phyloP scores from a whole-genome alignment of 2,113 vertebrate genomes.

The Hystrix brachyura region DNA sequence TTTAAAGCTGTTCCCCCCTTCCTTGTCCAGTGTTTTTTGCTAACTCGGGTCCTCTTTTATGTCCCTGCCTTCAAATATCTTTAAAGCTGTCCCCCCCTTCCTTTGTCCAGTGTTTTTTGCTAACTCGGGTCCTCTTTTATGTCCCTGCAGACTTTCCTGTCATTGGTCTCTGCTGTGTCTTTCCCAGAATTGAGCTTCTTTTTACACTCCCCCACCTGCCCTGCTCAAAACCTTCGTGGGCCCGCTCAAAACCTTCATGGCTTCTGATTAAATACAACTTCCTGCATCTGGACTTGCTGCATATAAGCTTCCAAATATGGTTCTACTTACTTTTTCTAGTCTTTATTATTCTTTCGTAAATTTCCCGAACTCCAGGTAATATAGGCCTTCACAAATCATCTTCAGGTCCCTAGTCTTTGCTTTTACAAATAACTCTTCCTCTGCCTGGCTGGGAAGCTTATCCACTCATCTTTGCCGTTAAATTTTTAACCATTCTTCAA shows the following conservation, averaged over 20 bases:
- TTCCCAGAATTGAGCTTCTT: neutral
- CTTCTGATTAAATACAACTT: neutral
- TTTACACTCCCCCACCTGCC: neutral
- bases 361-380: neutral
- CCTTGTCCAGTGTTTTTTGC: neutral
- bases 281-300: neutral
- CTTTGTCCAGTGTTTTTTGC: neutral
- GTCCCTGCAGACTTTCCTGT: neutral
- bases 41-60: no score
- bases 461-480: neutral
- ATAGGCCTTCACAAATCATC: neutral
- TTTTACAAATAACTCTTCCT: neutral
- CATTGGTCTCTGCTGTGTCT: neutral
- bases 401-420: neutral
- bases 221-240: neutral
- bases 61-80: neutral
- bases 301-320: neutral
- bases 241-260: neutral
- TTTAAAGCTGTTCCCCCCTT: neutral
- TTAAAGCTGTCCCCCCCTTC: neutral
- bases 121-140: neutral
- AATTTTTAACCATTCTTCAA: neutral
- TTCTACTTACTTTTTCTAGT: neutral
- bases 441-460: neutral
- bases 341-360: neutral